Evolutionary conservation across 2,113 vertebrate genomes (phyloP).

Genomic region (Heterochromis multidens): DNA sequence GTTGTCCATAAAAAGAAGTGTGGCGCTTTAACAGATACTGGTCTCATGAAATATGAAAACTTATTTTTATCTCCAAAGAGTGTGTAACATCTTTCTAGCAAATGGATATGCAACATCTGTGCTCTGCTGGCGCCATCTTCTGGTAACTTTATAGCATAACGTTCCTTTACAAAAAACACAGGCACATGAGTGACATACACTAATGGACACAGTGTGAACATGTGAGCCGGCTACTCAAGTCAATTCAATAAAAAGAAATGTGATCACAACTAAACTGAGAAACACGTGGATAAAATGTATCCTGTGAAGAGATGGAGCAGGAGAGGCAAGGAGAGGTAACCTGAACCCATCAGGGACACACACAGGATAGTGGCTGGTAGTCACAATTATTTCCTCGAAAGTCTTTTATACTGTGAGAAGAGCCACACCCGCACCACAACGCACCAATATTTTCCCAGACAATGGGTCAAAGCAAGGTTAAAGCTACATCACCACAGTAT

Average conservation of each 20-base stretch:
- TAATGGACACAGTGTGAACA: not conserved
- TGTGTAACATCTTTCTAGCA: not conserved
- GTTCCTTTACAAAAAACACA: not conserved
- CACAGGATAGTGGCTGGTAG: constrained; percentile 11
- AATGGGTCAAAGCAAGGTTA: not conserved
- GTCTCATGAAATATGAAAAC: not conserved
- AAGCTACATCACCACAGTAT: not conserved
- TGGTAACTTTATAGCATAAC: constrained; percentile 14
- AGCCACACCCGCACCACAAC: constrained; percentile 11
- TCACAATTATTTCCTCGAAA: constrained; percentile 17
- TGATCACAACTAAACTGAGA: not conserved
- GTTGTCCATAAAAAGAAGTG: not conserved
- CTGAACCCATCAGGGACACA: constrained; percentile 29
- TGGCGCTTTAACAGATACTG: not conserved
- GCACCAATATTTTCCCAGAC: not conserved
- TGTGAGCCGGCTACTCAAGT: not conserved
- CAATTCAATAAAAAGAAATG: not conserved
- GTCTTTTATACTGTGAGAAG: not conserved
- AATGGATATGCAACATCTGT: not conserved
- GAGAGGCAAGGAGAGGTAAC: constrained; percentile 4
- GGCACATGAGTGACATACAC: not conserved
- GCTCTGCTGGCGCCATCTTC: constrained; percentile 39
- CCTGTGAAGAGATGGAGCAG: not conserved
- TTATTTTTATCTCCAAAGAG: not conserved
- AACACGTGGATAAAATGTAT: not conserved